These are phyloP conservation scores for Falco naumanni DNA, from an alignment of 2,797 vertebrate species.

Conservation along the genomic window DNA sequence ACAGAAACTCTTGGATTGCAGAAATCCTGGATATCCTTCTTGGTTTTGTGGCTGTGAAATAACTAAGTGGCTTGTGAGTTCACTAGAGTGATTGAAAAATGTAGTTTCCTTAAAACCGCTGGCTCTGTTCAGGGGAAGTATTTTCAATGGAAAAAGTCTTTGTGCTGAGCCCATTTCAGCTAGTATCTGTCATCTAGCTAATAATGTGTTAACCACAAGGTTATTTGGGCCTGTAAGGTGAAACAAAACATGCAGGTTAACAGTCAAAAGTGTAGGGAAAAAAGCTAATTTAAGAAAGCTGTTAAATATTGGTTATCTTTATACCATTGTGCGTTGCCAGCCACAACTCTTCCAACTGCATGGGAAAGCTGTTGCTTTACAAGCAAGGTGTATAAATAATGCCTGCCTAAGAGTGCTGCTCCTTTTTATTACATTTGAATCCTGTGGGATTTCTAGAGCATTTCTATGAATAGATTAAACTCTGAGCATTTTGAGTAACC, in stretches of 20 bases:
- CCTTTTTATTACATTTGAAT: constrained; percentile 51
- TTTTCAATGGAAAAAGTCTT: constrained; percentile 40
- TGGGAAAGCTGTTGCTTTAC: constrained; percentile 40
- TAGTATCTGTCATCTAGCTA: neutral
- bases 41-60: neutral
- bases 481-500: constrained; percentile 70
- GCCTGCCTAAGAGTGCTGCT: constrained; percentile 24
- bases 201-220: neutral
- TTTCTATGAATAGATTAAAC: constrained; percentile 71
- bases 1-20: neutral
- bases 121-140: neutral
- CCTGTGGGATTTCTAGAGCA: constrained; percentile 71
- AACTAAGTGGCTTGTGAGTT: neutral
- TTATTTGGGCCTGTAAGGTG: constrained; percentile 39
- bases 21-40: neutral
- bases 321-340: constrained; percentile 15
- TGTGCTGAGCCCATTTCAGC: neutral
- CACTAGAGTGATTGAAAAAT: neutral
- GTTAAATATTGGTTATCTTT: constrained; percentile 35
- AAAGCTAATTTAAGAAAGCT: constrained; percentile 25
- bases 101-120: neutral
- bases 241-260: constrained; percentile 21
- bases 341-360: neutral
- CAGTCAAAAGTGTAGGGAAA: neutral
- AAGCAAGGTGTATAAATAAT: constrained; percentile 67